phyloP scores from a whole-genome alignment of 2,888 invertebrate genomes.

The Oscheius sp. region DNA sequence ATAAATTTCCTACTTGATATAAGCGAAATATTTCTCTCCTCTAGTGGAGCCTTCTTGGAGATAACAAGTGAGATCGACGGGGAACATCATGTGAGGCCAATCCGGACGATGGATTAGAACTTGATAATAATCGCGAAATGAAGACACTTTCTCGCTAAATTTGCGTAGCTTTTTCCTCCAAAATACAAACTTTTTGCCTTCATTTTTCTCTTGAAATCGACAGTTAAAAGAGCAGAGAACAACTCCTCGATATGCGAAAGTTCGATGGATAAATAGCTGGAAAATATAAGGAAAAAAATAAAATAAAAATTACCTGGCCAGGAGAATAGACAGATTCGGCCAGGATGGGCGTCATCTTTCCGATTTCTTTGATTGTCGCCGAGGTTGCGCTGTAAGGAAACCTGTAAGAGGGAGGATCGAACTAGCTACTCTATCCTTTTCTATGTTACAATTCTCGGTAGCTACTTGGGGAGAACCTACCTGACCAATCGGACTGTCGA shows the following conservation, averaged over 20 bases:
- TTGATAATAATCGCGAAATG: constrained; percentile 83
- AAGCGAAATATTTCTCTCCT: constrained; percentile 49
- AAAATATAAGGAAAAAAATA: constrained; percentile 1
- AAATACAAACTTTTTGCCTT: constrained; percentile 33
- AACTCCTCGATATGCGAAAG: constrained; percentile 96
- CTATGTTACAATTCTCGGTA: background rate
- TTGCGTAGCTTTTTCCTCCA: background rate
- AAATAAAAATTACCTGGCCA: constrained; percentile 52
- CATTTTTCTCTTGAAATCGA: constrained; percentile 82
- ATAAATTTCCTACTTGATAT: constrained; percentile 46
- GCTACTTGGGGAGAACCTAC: background rate
- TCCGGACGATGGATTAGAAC: constrained; percentile 95
- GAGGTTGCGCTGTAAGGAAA: constrained; percentile 36
- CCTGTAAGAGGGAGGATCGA: constrained; percentile 15
- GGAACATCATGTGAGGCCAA: constrained; percentile 96
- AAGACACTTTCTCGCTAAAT: constrained; percentile 46
- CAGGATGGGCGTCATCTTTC: constrained; percentile 36
- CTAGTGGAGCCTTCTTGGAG: constrained; percentile 51
- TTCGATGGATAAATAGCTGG: constrained; percentile 88
- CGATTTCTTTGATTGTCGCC: constrained; percentile 48
- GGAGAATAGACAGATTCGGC: constrained; percentile 40
- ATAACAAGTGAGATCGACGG: constrained; percentile 64
- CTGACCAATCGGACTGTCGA: background rate
- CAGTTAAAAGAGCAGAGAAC: constrained; percentile 96
- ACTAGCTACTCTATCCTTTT: constrained; percentile 7